Conservation (phyloP, 2,888 invertebrate species). For the Tipula helvola region DNA sequence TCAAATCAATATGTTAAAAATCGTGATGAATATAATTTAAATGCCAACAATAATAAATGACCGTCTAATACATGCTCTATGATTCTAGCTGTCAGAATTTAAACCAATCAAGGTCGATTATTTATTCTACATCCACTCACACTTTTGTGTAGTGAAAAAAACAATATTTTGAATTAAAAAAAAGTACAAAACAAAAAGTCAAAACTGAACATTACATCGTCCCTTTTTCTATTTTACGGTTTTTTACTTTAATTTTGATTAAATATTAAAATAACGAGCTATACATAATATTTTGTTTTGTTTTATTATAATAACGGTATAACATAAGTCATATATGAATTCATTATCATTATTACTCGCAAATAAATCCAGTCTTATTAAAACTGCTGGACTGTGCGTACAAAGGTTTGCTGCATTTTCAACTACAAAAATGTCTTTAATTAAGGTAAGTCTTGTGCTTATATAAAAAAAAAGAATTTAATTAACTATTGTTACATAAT, state of each 20-base stretch:
- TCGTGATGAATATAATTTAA: no score
- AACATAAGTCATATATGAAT: not conserved
- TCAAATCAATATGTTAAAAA: no score
- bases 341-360: not conserved
- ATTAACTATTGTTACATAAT: no score
- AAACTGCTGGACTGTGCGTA: slow-evolving; percentile 5
- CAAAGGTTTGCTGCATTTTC: slow-evolving; percentile 20
- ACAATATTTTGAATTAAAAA: not conserved
- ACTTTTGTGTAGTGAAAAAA: not conserved
- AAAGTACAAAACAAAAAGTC: not conserved
- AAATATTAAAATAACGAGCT: not conserved
- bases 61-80: not conserved
- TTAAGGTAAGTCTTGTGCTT: slow-evolving; percentile 25
- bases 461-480: no score
- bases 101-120: not conserved
- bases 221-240: not conserved
- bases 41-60: not conserved
- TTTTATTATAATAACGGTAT: not conserved
- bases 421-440: slow-evolving; percentile 28
- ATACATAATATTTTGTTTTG: not conserved
- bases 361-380: not conserved
- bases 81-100: not conserved
- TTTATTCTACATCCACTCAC: not conserved
- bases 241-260: not conserved
- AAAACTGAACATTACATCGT: not conserved